These are phyloP conservation scores for Dreissena rostriformis DNA, from an alignment of 1,140 invertebrate species.

Conservation along the genomic window DNA sequence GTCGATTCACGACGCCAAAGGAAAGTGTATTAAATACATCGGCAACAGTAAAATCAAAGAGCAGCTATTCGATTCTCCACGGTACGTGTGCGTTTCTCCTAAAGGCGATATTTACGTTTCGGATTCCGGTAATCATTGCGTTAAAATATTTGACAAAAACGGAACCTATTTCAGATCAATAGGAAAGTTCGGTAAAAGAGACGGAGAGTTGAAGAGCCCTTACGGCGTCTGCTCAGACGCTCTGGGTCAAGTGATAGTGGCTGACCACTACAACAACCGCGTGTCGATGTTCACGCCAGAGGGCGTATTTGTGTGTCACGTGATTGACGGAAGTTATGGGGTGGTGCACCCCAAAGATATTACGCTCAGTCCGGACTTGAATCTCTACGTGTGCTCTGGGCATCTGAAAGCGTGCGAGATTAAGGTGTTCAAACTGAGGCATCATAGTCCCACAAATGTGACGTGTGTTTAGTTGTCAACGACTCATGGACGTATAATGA, in stretches of 20 bases:
- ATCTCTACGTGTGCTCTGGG: constrained; percentile 53
- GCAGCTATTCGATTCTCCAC: constrained; percentile 55
- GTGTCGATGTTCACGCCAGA: constrained; percentile 62
- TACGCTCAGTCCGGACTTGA: constrained; percentile 45
- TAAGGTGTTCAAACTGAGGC: constrained; percentile 43
- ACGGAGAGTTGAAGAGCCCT: constrained; percentile 91
- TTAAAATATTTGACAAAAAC: constrained; percentile 66
- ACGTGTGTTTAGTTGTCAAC: no score
- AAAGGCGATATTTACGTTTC: constrained; percentile 66
- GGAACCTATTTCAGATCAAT: constrained; percentile 83
- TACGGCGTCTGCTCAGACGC: constrained; percentile 94
- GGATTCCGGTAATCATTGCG: constrained; percentile 69
- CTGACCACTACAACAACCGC: constrained; percentile 81
- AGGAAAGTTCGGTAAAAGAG: constrained; percentile 87
- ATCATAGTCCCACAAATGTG: not conserved
- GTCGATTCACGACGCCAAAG: constrained; percentile 20
- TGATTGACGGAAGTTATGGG: constrained; percentile 60
- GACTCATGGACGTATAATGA: no score
- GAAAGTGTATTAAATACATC: constrained; percentile 36
- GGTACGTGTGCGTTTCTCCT: constrained; percentile 57
- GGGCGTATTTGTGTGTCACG: constrained; percentile 64
- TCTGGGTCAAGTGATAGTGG: constrained; percentile 91
- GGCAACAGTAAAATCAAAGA: constrained; percentile 14
- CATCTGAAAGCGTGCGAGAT: constrained; percentile 56
- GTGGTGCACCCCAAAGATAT: constrained; percentile 64